Percentiles rank a stretch among this genome's conserved stretches.
Evolutionary conservation across 1,140 invertebrate genomes (phyloP).

Genomic region (Trichonephila clavata): DNA sequence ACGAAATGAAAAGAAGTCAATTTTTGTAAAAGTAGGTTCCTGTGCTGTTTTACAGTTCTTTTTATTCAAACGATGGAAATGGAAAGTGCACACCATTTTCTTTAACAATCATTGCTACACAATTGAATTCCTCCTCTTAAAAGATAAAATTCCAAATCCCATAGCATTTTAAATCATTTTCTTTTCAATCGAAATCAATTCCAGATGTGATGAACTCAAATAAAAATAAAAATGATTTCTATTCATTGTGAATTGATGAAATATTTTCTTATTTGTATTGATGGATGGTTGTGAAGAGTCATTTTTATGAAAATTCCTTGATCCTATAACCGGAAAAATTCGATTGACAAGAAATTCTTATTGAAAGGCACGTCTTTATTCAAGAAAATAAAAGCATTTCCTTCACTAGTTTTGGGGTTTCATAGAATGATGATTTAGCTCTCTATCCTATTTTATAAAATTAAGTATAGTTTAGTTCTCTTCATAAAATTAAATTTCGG

Average conservation of each 20-base stretch:
- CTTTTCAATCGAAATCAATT: conserved; percentile 28
- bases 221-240: conserved; percentile 34
- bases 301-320: neutral
- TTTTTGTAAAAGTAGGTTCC: neutral
- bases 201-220: neutral
- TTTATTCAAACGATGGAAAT: neutral
- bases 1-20: neutral
- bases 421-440: neutral
- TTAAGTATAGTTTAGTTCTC: too few species aligned
- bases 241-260: neutral
- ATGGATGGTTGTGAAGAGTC: neutral
- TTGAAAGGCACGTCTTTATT: too few species aligned
- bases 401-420: too few species aligned
- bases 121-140: conserved; percentile 2
- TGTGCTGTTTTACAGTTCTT: neutral
- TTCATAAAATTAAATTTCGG: too few species aligned
- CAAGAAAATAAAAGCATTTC: too few species aligned
- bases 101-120: neutral
- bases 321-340: neutral
- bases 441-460: neutral
- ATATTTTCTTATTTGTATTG: neutral
- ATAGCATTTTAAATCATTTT: conserved; percentile 13
- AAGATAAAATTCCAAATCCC: conserved; percentile 12
- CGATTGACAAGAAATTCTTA: neutral
- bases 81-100: neutral